Conservation (phyloP, 2,113 vertebrate genomes). For the pig (Sus scrofa) region T2T-Sscrofa CM000813.6:113757001-113757500, state of each 20-base stretch:
- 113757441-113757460: not conserved
- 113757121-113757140: not conserved
- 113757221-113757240: not conserved
- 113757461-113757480: not conserved
- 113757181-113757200: slow-evolving; percentile 11
- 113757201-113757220: not conserved
- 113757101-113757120: not conserved
- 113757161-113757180: not conserved
- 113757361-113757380: slow-evolving; percentile 5
- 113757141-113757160: not conserved
- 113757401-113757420: not conserved
- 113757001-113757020: slow-evolving; percentile 68
- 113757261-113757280: not conserved
- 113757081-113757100: not conserved
- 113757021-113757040: slow-evolving; percentile 60
- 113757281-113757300: not conserved
- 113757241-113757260: not conserved
- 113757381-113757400: slow-evolving; percentile 3
- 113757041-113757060: slow-evolving; percentile 32
- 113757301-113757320: not conserved
- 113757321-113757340: not conserved
- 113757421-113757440: not conserved
- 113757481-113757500: not conserved
- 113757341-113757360: not conserved
- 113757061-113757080: not conserved